These are phyloP conservation scores for Caprella mutica DNA, from an alignment of 2,888 invertebrate genomes.

Conservation along the genomic window DNA sequence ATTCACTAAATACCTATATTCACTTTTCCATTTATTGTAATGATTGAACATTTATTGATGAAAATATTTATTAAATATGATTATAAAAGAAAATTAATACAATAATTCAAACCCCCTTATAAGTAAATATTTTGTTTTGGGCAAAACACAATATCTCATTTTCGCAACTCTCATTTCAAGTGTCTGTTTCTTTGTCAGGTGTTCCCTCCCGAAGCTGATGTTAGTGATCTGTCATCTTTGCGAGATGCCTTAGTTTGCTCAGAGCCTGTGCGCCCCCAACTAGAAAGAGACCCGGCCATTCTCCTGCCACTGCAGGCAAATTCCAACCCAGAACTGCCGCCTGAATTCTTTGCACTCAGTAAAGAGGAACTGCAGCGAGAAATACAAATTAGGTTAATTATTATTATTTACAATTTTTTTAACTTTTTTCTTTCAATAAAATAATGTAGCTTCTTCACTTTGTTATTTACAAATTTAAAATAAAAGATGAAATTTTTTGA, in stretches of 20 bases:
- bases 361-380: constrained; percentile 75
- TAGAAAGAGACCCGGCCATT: constrained; percentile 76
- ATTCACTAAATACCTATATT: too few species aligned
- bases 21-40: too few species aligned
- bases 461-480: too few species aligned
- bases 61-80: too few species aligned
- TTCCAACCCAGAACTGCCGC: constrained; percentile 57
- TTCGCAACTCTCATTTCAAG: not conserved
- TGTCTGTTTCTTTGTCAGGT: constrained; percentile 9
- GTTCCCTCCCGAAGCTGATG: constrained; percentile 14
- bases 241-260: constrained; percentile 66
- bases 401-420: not conserved
- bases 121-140: not conserved
- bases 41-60: too few species aligned
- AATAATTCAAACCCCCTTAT: too few species aligned
- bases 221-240: constrained; percentile 42
- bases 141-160: not conserved
- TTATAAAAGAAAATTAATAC: too few species aligned
- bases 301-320: constrained; percentile 63
- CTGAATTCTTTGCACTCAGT: constrained; percentile 69
- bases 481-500: too few species aligned
- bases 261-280: constrained; percentile 66
- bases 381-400: constrained; percentile 54
- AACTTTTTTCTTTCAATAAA: not conserved
- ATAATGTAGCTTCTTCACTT: not conserved